Base-by-base conservation (phyloP, 2,888 invertebrate genomes). In the Limnephilus rhombicus region DNA sequence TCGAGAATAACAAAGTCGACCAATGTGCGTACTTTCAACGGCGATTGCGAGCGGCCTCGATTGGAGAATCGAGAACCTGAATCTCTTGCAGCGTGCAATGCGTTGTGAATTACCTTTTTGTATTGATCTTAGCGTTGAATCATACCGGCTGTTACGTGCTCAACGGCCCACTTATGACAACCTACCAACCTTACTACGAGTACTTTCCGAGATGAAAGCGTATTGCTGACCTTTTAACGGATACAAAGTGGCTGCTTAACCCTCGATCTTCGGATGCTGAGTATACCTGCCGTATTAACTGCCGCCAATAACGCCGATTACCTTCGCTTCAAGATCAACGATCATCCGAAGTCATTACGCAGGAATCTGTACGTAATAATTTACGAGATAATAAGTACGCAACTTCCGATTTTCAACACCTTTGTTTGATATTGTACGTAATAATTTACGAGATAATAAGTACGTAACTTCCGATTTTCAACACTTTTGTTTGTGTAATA, bases 61-160 rank as follows among this genome's bases (percentile, higher is more conserved):
- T 41, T 9, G 41, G 41, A 41, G 41, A 41, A 41, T 41, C 41
- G 41, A 41, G 9, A 5, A 5, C 41, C 41, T 41, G 41, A 41
- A 41, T 41, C 18, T n/a, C 68, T 45, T 45, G 45, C 24, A 68
- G 68, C 24, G 24, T n/a, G 68, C 9, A 68, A 18, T 18, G 9
- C 9, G n/a, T 24, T 53, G 15, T 53, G 18, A 18, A 68, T 5
- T 68, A 24, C 68, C 68, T n/a, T 24, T 68, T n/a, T n/a, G 68
- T 68, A 68, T 68, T 68, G 68, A 68, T 68, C 68, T 68, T n/a
- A n/a, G 68, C 68, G n/a, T 68, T 68, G n/a, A 68, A 68, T 68
- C 68, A 68, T n/a, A 68, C 68, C 68, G 68, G 68, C 24, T 68
- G 24, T 68, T 68, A 68, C 68, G 68, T 68, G 24, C 24, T 24